phyloP scores from a whole-genome alignment of 1,140 invertebrate species.

The Cotesia vestalis region DNA sequence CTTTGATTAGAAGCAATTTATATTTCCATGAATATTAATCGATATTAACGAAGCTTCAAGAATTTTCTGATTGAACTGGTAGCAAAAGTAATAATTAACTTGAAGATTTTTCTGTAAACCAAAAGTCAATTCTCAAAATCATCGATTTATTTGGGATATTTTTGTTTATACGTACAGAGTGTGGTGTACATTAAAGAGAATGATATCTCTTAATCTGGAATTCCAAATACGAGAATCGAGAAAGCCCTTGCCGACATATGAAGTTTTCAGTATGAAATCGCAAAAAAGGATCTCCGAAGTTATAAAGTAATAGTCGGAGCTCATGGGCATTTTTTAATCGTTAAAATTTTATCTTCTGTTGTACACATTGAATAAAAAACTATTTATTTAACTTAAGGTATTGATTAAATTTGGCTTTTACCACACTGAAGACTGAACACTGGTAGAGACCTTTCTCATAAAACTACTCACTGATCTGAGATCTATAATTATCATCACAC shows the following conservation, averaged over 20 bases:
- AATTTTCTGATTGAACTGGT: no score
- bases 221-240: constrained; percentile 13
- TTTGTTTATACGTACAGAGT: constrained; percentile 1
- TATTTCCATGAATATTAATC: no score
- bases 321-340: neutral
- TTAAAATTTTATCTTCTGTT: neutral
- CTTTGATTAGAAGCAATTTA: no score
- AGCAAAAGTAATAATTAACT: neutral
- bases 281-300: constrained; percentile 15
- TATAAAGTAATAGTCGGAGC: constrained; percentile 4
- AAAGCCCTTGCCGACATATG: constrained; percentile 20
- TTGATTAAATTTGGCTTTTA: neutral
- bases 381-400: neutral
- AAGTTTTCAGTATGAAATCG: constrained; percentile 6
- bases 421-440: constrained; percentile 11
- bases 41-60: no score
- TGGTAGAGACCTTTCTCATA: constrained; percentile 27
- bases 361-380: neutral
- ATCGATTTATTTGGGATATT: constrained; percentile 28
- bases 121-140: constrained; percentile 19
- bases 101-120: constrained; percentile 23
- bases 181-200: constrained; percentile 6
- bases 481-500: constrained; percentile 59
- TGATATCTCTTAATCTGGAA: constrained; percentile 36
- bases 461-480: constrained; percentile 48